Base-by-base conservation (phyloP, 2,888 invertebrate genomes). In the Eupithecia inturbata region DNA sequence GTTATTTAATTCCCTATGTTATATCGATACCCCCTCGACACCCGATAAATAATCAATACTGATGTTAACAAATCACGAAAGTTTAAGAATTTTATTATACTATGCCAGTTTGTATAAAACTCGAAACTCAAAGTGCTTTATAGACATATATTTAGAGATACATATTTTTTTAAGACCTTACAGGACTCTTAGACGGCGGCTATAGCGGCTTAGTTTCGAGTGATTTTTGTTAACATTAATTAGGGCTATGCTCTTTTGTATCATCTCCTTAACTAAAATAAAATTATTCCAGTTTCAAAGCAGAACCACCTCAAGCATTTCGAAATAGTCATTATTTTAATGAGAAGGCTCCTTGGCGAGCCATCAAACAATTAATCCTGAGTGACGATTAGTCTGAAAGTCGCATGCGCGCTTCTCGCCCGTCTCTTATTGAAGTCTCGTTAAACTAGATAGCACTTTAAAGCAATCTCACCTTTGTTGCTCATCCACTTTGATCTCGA, bases 401-500 rank as follows among this genome's bases (percentile, higher is more conserved):
- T 88, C 82, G 81, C 81, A 77, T 83, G 84, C 82, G 45, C 72
- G 72, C 49, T 68, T 62, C 70, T 22, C 69, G 31, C 67, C 26
- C 64, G 31, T 31, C 67, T 62, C 70, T 66, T 66, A 70, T 73
- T 72, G 70, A 73, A 73, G 68, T 73, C 75, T 88, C 85, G 85
- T 91, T 88, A 89, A 85, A 67, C 79, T 76, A 77, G 81, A 83
- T 79, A 83, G 82, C 85, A 87, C 86, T 90, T 89, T 88, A 91
- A 87, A 91, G 89, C 84, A 89, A 88, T 89, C 81, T 88, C 88
- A 87, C 87, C 91, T 89, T 89, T 91, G 88, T 87, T 82, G 85
- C 83, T 81, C 83, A 78, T 77, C 80, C 80, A 81, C 91, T 92
- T 92, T 92, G 91, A 92, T 91, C 88, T 87, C 80, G 81, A 82